Base-by-base conservation (phyloP, 2,797 vertebrate species). In the Chelon labrosus region DNA sequence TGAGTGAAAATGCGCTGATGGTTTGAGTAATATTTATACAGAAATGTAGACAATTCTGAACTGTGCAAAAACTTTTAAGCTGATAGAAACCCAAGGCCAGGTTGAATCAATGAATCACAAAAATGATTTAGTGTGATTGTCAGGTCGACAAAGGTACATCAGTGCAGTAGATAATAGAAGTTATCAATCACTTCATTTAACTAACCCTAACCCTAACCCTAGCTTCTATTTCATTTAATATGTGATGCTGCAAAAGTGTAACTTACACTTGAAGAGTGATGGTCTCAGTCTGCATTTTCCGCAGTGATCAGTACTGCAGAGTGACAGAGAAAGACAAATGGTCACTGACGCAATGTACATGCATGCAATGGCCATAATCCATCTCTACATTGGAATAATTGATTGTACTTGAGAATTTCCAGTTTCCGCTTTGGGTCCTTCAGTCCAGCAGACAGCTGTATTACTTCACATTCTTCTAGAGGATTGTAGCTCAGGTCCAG, bases 401-500 rank as follows among this genome's bases (percentile, higher is more conserved):
- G 10, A 20, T 0, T 20, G 10, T 49, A 49, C 47, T 11, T 49
- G 47, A 49, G 19, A 20, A 11, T 19, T 49, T 49, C 7, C 47
- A 49, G 47, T 49, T 20, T 49, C n/a, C n/a, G 20, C 0, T 49
- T 20, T 7, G 19, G 47, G 19, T 49, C 7, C n/a, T 20, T 0
- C n/a, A 49, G n/a, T 20, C n/a, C 19, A 49, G 3, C 47, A 11
- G 47, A 31, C 53, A 16, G 11, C 20, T 31, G 52, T 27, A 11
- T 49, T 8, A 20, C 9, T 10, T 3, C 47, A 8, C 3, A 20
- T 10, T 49, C 47, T 64, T 63, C 73, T 11, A 54, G 77, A 25
- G 80, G 65, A 58, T 84, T 84, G 66, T 65, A 83, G 55, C 76
- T 79, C 69, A 83, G 69, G 55, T 79, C 72, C 59, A 83, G 65